phyloP scores from a whole-genome alignment of 2,797 vertebrate genomes.

The Gymnoscopelus microlampas region DNA sequence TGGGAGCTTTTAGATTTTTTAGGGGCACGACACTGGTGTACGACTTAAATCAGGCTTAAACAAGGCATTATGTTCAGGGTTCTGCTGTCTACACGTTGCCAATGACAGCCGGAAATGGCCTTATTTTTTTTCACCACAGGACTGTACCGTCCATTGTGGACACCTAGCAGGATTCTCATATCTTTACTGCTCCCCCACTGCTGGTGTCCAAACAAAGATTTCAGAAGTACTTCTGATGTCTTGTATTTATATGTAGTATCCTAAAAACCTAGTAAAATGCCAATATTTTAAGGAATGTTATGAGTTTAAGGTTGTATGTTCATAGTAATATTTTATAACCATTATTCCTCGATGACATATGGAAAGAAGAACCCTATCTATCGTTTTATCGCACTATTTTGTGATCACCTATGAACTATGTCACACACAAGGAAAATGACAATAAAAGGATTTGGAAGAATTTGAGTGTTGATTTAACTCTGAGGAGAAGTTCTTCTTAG shows the following conservation, averaged over 20 bases:
- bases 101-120: slow-evolving; percentile 72
- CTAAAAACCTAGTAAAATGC: slow-evolving; percentile 65
- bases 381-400: slow-evolving; percentile 62
- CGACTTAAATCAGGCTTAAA: too few species aligned
- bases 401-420: slow-evolving; percentile 63
- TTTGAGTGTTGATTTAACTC: too few species aligned
- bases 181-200: slow-evolving; percentile 43
- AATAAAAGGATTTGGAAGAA: slow-evolving; percentile 80
- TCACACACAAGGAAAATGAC: slow-evolving; percentile 63
- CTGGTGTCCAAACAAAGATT: slow-evolving; percentile 58
- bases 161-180: slow-evolving; percentile 54
- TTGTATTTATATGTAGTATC: slow-evolving; percentile 77
- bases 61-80: slow-evolving; percentile 32
- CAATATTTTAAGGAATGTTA: slow-evolving; percentile 78
- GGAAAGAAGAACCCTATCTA: slow-evolving; percentile 49
- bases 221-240: slow-evolving; percentile 72
- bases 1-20: too few species aligned
- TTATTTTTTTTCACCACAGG: slow-evolving; percentile 79
- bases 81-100: slow-evolving; percentile 55
- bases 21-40: neutral
- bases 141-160: slow-evolving; percentile 81
- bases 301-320: slow-evolving; percentile 64
- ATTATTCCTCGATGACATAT: slow-evolving; percentile 62
- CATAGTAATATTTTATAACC: slow-evolving; percentile 77
- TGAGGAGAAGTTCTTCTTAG: too few species aligned